phyloP scores from a whole-genome alignment of 2,888 invertebrate genomes.

The Andrena camellia region DNA sequence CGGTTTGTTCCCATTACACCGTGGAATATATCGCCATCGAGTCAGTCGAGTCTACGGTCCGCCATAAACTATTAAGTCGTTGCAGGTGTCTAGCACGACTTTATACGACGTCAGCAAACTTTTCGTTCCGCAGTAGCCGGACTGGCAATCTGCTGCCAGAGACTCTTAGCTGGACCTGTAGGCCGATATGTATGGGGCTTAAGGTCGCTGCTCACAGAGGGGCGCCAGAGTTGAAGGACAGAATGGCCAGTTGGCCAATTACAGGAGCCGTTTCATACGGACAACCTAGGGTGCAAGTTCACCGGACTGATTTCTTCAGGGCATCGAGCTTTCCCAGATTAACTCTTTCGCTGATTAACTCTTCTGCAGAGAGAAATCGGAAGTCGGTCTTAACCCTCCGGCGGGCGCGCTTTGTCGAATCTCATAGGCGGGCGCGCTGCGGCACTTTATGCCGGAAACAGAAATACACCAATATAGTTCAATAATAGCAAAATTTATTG shows the following conservation, averaged over 20 bases:
- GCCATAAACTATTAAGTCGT: slow-evolving; percentile 76
- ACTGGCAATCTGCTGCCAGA: slow-evolving; percentile 57
- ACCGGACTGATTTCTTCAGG: slow-evolving; percentile 15
- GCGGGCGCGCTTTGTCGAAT: too few species aligned
- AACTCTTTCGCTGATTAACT: neutral
- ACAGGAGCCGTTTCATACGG: slow-evolving; percentile 33
- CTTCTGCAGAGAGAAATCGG: too few species aligned
- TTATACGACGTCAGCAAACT: slow-evolving; percentile 66
- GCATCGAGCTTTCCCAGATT: slow-evolving; percentile 8
- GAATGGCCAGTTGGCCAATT: slow-evolving; percentile 44
- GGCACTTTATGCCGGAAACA: too few species aligned
- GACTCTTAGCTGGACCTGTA: slow-evolving; percentile 26
- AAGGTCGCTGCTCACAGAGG: slow-evolving; percentile 42
- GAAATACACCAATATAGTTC: too few species aligned
- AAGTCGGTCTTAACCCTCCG: too few species aligned
- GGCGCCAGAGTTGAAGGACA: slow-evolving; percentile 12
- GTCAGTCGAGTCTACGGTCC: slow-evolving; percentile 61
- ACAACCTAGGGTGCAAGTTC: neutral
- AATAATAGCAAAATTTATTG: too few species aligned
- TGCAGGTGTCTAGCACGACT: slow-evolving; percentile 76
- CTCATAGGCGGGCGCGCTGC: too few species aligned
- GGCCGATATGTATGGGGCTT: slow-evolving; percentile 52
- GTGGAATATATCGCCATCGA: slow-evolving; percentile 66
- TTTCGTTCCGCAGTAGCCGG: slow-evolving; percentile 57
- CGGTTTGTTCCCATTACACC: neutral